Evolutionary conservation across 2,113 vertebrate genomes (phyloP).

Genomic region (Connochaetes taurinus): DNA sequence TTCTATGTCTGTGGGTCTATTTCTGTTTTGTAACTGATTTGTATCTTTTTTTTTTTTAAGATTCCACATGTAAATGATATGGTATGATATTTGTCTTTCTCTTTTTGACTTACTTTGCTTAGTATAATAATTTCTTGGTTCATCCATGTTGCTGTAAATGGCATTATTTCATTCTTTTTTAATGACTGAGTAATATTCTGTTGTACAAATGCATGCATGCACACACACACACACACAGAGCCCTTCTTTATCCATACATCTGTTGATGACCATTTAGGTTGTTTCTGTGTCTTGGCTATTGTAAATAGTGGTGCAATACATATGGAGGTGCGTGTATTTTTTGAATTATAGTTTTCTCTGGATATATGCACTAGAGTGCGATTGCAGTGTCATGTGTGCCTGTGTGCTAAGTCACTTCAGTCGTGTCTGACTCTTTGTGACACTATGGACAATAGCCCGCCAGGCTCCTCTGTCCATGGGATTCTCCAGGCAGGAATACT

Average conservation of each 20-base stretch:
- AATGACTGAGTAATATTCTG: not conserved
- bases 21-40: not conserved
- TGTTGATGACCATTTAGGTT: not conserved
- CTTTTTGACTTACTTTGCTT: not conserved
- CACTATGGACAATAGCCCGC: not conserved
- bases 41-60: not conserved
- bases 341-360: not conserved
- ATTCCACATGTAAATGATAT: not conserved
- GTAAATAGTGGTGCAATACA: not conserved
- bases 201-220: no score
- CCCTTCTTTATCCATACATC: not conserved
- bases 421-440: not conserved
- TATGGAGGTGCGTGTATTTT: not conserved
- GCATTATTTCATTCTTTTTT: not conserved
- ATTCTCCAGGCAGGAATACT: not conserved
- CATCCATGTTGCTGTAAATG: not conserved
- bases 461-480: not conserved
- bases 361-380: not conserved
- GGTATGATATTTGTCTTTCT: not conserved
- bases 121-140: not conserved
- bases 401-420: not conserved
- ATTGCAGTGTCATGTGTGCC: not conserved
- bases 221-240: not conserved
- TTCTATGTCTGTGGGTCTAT: not conserved
- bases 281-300: not conserved